Evolutionary conservation across 2,888 invertebrate genomes (phyloP), one percentile per base, ranked within the genome.

Genomic region (Holacanthella duospinosa): DNA sequence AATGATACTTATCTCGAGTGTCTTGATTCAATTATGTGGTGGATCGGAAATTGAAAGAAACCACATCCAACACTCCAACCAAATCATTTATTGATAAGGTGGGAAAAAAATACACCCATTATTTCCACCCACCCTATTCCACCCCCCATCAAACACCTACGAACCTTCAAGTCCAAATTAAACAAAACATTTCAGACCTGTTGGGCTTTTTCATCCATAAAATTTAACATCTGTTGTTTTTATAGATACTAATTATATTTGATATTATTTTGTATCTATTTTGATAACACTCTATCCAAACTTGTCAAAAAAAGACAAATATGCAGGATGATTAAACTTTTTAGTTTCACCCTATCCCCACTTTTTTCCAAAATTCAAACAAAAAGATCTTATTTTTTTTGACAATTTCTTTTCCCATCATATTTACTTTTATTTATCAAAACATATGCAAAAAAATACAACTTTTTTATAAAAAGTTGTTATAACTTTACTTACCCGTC

Each of bases 81-180:
- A 66, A 64, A 72, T 72, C 68, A 72, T 72, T 72, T 72, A 72
- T 72, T 71, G 70, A 71, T 71, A 65, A 66, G 66, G 63, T 44
- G 29, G 61, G 24, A 48, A 29, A 21, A 62, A 61, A 60, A 65
- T n/a, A n/a, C 62, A 64, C 66, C 72, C 72, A 72, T 72, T 72
- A 72, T 66, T 68, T 64, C 69, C 72, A 71, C 72, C 72, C 72
- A 72, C 71, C 68, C 68, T 9, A 6, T 36, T 36, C 16, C 36
- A 36, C 36, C 36, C 36, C 48, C 12, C 21, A 48, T 36, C 36
- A 6, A 36, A 16, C 36, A 6, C 6, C 36, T 36, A 9, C 16
- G 16, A 36, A 6, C 36, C 36, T 36, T 16, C 6, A 36, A 6
- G 36, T 36, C 9, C 9, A 16, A 6, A 36, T 36, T 36, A 36